A percentile compares a stretch with the other conserved stretches of the same genome.
Evolutionary conservation across 2,113 vertebrate genomes (phyloP).

Genomic region (Petrocephalus zakoni): DNA sequence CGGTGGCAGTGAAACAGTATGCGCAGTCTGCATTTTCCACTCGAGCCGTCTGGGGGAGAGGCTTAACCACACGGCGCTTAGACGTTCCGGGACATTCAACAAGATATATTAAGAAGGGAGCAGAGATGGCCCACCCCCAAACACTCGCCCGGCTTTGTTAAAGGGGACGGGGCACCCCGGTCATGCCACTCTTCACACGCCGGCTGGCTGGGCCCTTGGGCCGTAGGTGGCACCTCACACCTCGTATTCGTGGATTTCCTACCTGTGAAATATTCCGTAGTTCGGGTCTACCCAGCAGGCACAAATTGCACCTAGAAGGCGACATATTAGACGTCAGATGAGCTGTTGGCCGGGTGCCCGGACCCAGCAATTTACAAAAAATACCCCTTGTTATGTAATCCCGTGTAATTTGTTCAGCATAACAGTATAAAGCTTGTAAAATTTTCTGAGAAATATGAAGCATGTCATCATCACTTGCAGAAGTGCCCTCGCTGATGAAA

Average conservation of each 20-base stretch:
- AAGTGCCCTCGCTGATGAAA: background rate
- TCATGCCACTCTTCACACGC: slow-evolving; percentile 44
- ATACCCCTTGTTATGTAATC: background rate
- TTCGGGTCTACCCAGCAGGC: slow-evolving; percentile 13
- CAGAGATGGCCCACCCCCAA: slow-evolving; percentile 47
- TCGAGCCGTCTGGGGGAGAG: slow-evolving; percentile 15
- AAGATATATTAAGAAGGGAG: slow-evolving; percentile 62
- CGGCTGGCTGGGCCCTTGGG: background rate
- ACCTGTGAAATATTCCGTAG: slow-evolving; percentile 32
- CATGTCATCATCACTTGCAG: background rate
- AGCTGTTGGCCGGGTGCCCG: background rate
- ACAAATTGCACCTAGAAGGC: slow-evolving; percentile 19
- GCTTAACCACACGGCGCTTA: slow-evolving; percentile 33
- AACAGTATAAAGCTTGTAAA: background rate
- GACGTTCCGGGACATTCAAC: slow-evolving; percentile 49
- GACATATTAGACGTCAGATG: slow-evolving; percentile 3
- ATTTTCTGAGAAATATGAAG: background rate
- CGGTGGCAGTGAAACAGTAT: background rate
- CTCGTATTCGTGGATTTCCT: background rate
- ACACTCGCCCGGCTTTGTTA: slow-evolving; percentile 54
- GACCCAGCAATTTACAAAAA: background rate
- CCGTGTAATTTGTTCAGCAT: background rate
- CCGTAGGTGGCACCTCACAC: slow-evolving; percentile 46
- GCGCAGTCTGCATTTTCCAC: background rate
- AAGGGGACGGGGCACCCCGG: slow-evolving; percentile 41